phyloP scores from a whole-genome alignment of 2,888 invertebrate genomes.

The Drosophila limbata region DNA sequence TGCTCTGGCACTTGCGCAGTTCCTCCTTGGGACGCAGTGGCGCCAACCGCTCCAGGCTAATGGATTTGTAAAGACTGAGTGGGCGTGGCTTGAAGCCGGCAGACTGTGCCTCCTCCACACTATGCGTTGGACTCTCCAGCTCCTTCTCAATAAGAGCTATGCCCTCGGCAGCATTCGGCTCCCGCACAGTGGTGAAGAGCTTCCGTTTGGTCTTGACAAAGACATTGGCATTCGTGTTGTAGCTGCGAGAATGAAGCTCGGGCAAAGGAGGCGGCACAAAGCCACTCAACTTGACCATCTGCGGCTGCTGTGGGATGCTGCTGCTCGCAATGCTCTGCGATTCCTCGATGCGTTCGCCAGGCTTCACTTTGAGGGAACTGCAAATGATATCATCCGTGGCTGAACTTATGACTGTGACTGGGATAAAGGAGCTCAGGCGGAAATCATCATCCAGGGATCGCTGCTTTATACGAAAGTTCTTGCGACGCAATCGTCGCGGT shows the following conservation, averaged over 20 bases:
- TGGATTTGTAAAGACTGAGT: conserved; percentile 66
- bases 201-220: conserved; percentile 93
- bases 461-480: conserved; percentile 83
- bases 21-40: conserved; percentile 44
- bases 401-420: background rate
- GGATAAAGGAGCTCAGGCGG: conserved; percentile 49
- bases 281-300: conserved; percentile 34
- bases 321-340: conserved; percentile 59
- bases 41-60: conserved; percentile 71
- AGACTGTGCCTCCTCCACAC: conserved; percentile 37
- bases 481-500: conserved; percentile 84
- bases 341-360: conserved; percentile 82
- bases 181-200: conserved; percentile 90
- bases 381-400: conserved; percentile 81
- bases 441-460: conserved; percentile 83
- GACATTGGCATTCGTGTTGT: conserved; percentile 86
- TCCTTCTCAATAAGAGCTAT: conserved; percentile 79
- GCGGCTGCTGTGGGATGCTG: conserved; percentile 7
- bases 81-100: conserved; percentile 36
- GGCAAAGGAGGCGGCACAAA: conserved; percentile 71
- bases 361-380: conserved; percentile 83
- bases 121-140: conserved; percentile 58
- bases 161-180: conserved; percentile 75
- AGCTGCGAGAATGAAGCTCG: conserved; percentile 53
- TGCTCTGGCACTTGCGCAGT: conserved; percentile 70